phyloP scores from a whole-genome alignment of 2,888 invertebrate genomes.

The Pristionchus mayeri region DNA sequence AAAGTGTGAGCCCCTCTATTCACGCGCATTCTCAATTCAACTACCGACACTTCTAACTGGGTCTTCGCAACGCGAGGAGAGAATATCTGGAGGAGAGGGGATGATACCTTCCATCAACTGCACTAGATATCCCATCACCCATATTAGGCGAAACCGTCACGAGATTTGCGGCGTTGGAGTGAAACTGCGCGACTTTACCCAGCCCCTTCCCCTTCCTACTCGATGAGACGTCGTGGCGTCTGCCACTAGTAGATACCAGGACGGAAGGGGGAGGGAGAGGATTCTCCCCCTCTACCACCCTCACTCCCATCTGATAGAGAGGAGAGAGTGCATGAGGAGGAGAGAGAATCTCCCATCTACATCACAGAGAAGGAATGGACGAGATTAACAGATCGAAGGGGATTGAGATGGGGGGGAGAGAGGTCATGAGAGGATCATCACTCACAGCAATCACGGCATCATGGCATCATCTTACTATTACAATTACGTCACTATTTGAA shows the following conservation, averaged over 20 bases:
- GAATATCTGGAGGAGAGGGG: too few relatives aligned
- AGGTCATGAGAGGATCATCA: neutral
- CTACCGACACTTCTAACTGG: too few relatives aligned
- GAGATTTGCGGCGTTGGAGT: neutral
- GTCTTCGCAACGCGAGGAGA: too few relatives aligned
- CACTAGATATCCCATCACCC: too few relatives aligned
- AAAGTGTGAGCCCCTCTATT: too few relatives aligned
- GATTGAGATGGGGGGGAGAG: neutral
- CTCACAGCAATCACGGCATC: neutral
- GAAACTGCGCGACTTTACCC: neutral
- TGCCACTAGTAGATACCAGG: too few relatives aligned
- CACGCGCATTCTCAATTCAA: too few relatives aligned
- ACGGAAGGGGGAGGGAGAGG: too few relatives aligned
- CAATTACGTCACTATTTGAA: neutral
- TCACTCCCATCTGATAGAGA: neutral
- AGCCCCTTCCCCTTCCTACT: neutral
- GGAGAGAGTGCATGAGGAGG: neutral
- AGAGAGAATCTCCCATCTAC: too few relatives aligned
- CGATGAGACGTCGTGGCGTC: neutral
- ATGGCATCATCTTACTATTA: neutral
- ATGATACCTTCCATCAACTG: too few relatives aligned
- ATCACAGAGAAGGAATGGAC: neutral
- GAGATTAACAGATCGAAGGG: slow-evolving; percentile 6
- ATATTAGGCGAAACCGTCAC: too few relatives aligned
- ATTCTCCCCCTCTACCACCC: neutral